These are phyloP conservation scores for Aethes cnicana DNA, from an alignment of 2,888 invertebrate genomes.

Conservation along the genomic window DNA sequence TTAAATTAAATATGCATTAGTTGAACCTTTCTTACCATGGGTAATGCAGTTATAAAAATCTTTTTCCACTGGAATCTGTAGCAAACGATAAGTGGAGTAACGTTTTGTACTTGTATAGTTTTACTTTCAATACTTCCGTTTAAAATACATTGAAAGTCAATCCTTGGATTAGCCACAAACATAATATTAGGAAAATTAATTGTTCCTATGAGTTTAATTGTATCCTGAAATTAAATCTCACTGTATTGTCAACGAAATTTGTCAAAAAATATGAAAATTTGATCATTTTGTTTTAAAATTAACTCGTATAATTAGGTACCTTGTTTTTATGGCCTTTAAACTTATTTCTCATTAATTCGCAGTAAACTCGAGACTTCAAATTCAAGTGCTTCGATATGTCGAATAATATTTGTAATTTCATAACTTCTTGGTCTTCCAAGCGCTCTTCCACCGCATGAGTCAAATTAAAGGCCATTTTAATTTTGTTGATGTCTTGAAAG, in stretches of 20 bases:
- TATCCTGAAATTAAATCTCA: constrained; percentile 77
- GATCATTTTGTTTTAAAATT: constrained; percentile 1
- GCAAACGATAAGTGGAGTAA: constrained; percentile 66
- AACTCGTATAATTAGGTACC: constrained; percentile 44
- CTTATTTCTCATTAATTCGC: constrained; percentile 65
- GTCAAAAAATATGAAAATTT: not conserved
- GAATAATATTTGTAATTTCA: constrained; percentile 72
- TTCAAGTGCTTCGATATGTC: constrained; percentile 69
- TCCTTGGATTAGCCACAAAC: constrained; percentile 73
- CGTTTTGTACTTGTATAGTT: constrained; percentile 68
- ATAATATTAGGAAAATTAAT: constrained; percentile 88
- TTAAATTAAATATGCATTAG: not conserved
- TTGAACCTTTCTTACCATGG: constrained; percentile 41
- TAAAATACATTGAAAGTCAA: constrained; percentile 84
- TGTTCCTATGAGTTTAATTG: constrained; percentile 83
- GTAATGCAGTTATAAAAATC: constrained; percentile 44
- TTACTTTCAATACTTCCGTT: constrained; percentile 66
- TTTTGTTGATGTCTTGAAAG: constrained; percentile 71
- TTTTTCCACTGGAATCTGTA: constrained; percentile 69
- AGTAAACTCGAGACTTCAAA: constrained; percentile 65
- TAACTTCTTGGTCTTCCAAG: constrained; percentile 68
- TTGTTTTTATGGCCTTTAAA: constrained; percentile 75
- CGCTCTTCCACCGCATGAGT: constrained; percentile 63
- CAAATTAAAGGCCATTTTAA: constrained; percentile 69
- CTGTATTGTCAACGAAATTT: no score